These are phyloP conservation scores for Erythrocercus mccallii DNA, from an alignment of 2,113 vertebrate genomes.

Conservation along the genomic window DNA sequence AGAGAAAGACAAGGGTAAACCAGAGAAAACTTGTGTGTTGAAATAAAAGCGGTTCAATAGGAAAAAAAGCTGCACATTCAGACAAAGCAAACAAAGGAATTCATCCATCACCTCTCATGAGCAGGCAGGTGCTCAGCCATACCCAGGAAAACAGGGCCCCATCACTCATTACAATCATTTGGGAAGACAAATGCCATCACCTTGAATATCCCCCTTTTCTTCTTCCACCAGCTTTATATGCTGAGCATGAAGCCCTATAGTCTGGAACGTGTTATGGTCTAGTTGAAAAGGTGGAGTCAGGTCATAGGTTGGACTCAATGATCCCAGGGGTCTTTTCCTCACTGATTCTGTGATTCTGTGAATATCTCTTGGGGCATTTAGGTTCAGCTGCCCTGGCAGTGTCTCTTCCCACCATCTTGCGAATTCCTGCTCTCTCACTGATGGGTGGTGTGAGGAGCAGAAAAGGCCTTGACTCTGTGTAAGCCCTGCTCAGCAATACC, in stretches of 20 bases:
- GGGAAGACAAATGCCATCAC: not conserved
- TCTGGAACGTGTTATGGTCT: not conserved
- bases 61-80: not conserved
- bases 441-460: not conserved
- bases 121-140: not conserved
- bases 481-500: not conserved
- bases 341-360: not conserved
- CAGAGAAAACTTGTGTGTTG: accelerated
- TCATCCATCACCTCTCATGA: not conserved
- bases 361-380: not conserved
- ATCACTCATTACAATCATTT: accelerated
- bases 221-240: not conserved
- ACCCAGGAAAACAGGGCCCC: not conserved
- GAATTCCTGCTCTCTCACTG: not conserved
- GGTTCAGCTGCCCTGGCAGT: not conserved
- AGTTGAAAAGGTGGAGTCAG: not conserved
- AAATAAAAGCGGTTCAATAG: not conserved
- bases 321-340: not conserved
- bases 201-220: accelerated
- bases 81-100: not conserved
- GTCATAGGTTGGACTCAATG: not conserved
- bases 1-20: not conserved
- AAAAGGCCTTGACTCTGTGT: not conserved
- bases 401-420: not conserved
- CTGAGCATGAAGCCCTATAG: not conserved